Conservation (phyloP, 2,888 invertebrate genomes). For the Horisme vitalbata region DNA sequence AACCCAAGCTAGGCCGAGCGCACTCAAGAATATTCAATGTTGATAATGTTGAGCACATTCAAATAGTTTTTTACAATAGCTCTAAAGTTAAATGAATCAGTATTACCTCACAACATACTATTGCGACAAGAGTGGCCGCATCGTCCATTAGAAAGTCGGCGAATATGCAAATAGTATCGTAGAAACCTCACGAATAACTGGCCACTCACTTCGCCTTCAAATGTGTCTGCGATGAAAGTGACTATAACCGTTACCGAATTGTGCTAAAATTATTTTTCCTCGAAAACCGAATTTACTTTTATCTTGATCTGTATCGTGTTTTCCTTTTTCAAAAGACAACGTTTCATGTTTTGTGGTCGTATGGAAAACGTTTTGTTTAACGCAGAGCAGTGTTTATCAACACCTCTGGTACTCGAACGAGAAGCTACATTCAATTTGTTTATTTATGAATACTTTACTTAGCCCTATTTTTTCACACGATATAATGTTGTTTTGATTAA, state of each 20-base stretch:
- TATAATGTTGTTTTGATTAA: conserved; percentile 29
- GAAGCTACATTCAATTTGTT: conserved; percentile 51
- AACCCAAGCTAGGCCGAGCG: conserved; percentile 52
- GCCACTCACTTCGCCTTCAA: conserved; percentile 80
- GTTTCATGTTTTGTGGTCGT: conserved; percentile 45
- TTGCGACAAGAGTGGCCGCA: conserved; percentile 80
- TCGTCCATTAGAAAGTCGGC: conserved; percentile 83
- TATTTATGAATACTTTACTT: conserved; percentile 61
- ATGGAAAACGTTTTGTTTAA: conserved; percentile 57
- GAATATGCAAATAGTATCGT: conserved; percentile 83
- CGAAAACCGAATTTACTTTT: conserved; percentile 52
- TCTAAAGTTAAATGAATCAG: conserved; percentile 77
- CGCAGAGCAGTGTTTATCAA: conserved; percentile 59
- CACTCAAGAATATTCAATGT: conserved; percentile 54
- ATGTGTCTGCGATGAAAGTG: conserved; percentile 81
- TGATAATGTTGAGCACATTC: conserved; percentile 66
- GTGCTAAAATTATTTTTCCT: conserved; percentile 72
- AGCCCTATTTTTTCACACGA: conserved; percentile 50
- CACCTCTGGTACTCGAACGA: conserved; percentile 50
- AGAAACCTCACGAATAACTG: conserved; percentile 83
- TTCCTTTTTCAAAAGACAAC: conserved; percentile 39
- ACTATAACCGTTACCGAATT: conserved; percentile 78
- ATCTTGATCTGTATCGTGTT: conserved; percentile 29
- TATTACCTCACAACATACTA: conserved; percentile 78
- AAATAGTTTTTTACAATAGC: conserved; percentile 61